phyloP scores from a whole-genome alignment of 2,888 invertebrate genomes.

The Tridacna crocea region DNA sequence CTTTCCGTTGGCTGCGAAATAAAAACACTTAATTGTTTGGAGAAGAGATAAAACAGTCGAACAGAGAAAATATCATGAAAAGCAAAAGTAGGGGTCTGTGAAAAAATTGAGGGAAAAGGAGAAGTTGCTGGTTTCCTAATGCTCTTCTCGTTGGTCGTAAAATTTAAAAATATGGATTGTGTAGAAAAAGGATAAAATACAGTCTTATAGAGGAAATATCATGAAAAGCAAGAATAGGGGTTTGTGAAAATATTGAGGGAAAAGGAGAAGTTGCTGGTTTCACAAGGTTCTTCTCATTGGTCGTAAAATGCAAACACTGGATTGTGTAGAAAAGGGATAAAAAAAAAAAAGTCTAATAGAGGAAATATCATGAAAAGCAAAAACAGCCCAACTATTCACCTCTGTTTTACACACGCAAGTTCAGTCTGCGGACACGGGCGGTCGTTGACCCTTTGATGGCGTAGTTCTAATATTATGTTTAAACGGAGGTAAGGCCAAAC shows the following conservation, averaged over 20 bases:
- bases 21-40: neutral
- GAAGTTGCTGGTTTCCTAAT: neutral
- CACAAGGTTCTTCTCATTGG: neutral
- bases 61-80: neutral
- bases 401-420: slow-evolving; percentile 11
- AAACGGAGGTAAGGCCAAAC: slow-evolving; percentile 1
- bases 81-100: neutral
- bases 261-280: neutral
- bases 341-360: neutral
- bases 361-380: neutral
- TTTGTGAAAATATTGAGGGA: neutral
- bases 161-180: too few species aligned
- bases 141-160: too few species aligned
- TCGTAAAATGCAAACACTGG: neutral
- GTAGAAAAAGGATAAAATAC: too few species aligned
- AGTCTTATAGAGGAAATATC: too few species aligned
- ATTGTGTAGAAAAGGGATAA: neutral
- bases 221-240: too few species aligned
- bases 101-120: neutral
- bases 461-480: slow-evolving; percentile 11
- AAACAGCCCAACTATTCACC: slow-evolving; percentile 3
- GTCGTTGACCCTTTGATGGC: slow-evolving; percentile 1
- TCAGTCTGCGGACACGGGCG: neutral
- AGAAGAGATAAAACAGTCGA: neutral
- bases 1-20: neutral